Conservation (phyloP, 1,140 invertebrate genomes). For the Drosophila tsacasi region DNA sequence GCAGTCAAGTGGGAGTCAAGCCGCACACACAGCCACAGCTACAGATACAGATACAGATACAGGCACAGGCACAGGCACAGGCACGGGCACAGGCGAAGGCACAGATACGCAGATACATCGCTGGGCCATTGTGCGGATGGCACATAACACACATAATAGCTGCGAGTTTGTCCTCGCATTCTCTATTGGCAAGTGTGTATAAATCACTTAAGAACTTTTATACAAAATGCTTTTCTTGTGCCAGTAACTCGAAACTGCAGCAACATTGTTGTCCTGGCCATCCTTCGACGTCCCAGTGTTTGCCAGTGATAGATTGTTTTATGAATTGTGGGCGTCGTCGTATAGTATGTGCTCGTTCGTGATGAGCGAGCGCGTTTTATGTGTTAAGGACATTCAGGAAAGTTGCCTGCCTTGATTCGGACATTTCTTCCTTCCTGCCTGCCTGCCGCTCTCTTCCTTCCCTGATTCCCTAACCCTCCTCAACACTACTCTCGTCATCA, state of each 20-base stretch:
- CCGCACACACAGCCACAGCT: slow-evolving; percentile 2
- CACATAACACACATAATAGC: slow-evolving; percentile 31
- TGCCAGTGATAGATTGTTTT: slow-evolving; percentile 59
- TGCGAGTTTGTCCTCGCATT: slow-evolving; percentile 21
- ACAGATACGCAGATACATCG: slow-evolving; percentile 4
- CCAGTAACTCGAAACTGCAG: slow-evolving; percentile 66
- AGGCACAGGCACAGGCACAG: not conserved
- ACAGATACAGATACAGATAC: no score
- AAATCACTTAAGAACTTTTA: slow-evolving; percentile 81
- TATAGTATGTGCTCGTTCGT: not conserved
- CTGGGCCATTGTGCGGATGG: slow-evolving; percentile 10
- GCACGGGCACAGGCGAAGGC: not conserved
- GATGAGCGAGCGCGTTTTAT: slow-evolving; percentile 63
- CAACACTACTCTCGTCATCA: not conserved
- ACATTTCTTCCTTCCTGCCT: slow-evolving; percentile 13
- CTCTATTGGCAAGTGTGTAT: slow-evolving; percentile 69
- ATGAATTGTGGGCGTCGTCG: slow-evolving; percentile 56
- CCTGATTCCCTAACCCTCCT: slow-evolving; percentile 4
- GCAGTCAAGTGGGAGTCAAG: slow-evolving; percentile 55
- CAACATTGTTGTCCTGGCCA: slow-evolving; percentile 35
- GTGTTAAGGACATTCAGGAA: slow-evolving; percentile 67
- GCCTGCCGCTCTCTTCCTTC: not conserved
- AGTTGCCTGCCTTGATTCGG: slow-evolving; percentile 45
- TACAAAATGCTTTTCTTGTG: slow-evolving; percentile 62
- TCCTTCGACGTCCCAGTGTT: slow-evolving; percentile 9